A percentile compares a stretch with the other conserved stretches of the same genome.
Conservation (phyloP, 1,140 invertebrate species). For the Drosophila eugracilis region DNA sequence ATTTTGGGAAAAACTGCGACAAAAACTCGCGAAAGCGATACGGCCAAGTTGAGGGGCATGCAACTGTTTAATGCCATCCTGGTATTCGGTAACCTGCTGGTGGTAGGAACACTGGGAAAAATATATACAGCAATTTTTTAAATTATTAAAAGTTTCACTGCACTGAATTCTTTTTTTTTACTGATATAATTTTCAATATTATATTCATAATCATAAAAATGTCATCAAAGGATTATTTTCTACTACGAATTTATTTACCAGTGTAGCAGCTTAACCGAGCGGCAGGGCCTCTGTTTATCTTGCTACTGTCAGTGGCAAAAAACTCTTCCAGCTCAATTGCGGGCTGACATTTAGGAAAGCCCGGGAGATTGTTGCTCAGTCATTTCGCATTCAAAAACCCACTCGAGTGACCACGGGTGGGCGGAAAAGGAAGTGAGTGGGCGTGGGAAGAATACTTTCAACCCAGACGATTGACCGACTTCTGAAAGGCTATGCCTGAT, state of each 20-base stretch:
- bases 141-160: too few relatives aligned
- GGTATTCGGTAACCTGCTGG: slow-evolving; percentile 8
- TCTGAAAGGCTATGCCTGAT: slow-evolving; percentile 6
- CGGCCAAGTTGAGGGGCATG: slow-evolving; percentile 44
- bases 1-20: slow-evolving; percentile 30
- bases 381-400: slow-evolving; percentile 71
- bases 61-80: slow-evolving; percentile 65
- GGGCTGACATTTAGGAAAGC: slow-evolving; percentile 67
- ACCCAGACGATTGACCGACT: slow-evolving; percentile 43
- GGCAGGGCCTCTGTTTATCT: slow-evolving; percentile 71
- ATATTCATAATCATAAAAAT: too few relatives aligned
- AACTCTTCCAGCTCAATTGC: slow-evolving; percentile 28
- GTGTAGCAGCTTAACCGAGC: slow-evolving; percentile 42
- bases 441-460: slow-evolving; percentile 9
- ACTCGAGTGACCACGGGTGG: slow-evolving; percentile 44
- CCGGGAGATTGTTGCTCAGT: slow-evolving; percentile 44
- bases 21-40: slow-evolving; percentile 46
- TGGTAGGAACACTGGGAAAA: not conserved
- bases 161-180: too few relatives aligned
- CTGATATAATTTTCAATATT: too few relatives aligned
- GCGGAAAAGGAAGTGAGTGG: slow-evolving; percentile 11
- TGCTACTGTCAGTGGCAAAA: slow-evolving; percentile 52
- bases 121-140: not conserved
- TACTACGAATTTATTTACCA: not conserved
- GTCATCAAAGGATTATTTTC: not conserved